Conservation (phyloP, 2,888 invertebrate genomes). For the Ligdia adustata region DNA sequence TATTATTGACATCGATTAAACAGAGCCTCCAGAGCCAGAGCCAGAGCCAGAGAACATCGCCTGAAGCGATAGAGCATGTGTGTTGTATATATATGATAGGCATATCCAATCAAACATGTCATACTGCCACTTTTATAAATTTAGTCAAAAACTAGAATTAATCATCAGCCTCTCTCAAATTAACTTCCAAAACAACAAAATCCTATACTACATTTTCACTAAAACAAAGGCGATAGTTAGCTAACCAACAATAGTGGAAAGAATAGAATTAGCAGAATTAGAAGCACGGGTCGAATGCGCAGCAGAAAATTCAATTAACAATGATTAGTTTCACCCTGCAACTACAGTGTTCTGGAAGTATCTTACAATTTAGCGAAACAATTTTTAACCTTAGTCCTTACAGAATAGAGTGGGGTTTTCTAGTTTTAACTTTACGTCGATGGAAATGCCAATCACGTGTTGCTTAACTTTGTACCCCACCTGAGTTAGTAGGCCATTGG, state of each 20-base stretch:
- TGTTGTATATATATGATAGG: too few species aligned
- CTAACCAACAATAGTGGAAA: conserved; percentile 57
- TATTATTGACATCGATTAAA: too few species aligned
- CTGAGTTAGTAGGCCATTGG: conserved; percentile 52
- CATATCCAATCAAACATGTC: too few species aligned
- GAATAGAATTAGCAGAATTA: conserved; percentile 72
- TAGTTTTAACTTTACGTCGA: conserved; percentile 26
- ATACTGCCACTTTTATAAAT: too few species aligned
- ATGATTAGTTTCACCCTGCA: conserved; percentile 75
- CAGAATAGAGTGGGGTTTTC: conserved; percentile 29
- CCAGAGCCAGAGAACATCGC: too few species aligned
- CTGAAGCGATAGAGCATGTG: too few species aligned
- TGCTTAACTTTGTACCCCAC: conserved; percentile 52
- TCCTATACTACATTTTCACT: not conserved
- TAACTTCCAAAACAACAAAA: too few species aligned
- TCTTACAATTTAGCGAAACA: conserved; percentile 37
- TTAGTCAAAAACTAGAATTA: too few species aligned
- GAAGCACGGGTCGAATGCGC: conserved; percentile 63
- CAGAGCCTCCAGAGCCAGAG: too few species aligned
- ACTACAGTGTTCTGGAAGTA: conserved; percentile 61
- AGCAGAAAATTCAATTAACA: conserved; percentile 74
- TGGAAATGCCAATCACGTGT: conserved; percentile 59
- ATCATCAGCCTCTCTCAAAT: too few species aligned
- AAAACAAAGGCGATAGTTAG: conserved; percentile 63
- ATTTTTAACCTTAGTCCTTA: conserved; percentile 41